Conservation (phyloP, 2,113 vertebrate species). For the Amphilophus citrinellus region DNA sequence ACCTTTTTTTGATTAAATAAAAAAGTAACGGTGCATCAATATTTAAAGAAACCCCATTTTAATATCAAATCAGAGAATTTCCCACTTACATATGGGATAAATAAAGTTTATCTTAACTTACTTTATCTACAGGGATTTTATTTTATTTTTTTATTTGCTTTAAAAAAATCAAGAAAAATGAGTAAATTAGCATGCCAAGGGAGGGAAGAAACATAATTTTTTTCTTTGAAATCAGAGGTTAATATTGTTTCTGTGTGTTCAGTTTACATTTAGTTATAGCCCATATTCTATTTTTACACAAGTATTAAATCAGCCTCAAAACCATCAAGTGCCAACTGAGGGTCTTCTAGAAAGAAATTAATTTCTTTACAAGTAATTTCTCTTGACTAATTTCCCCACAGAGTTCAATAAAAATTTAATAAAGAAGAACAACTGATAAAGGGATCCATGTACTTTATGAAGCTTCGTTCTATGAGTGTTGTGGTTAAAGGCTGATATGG, state of each 20-base stretch:
- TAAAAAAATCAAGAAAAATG: neutral
- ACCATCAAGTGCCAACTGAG: constrained; percentile 46
- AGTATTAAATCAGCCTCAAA: constrained; percentile 56
- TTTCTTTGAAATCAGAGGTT: neutral
- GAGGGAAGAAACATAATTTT: neutral
- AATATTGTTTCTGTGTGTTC: neutral
- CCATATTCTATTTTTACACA: neutral
- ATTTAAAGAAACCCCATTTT: neutral
- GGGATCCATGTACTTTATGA: constrained; percentile 64
- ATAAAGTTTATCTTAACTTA: neutral
- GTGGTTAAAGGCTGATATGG: constrained; percentile 59
- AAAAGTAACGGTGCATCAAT: no score
- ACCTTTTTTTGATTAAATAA: no score
- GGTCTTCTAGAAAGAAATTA: constrained; percentile 53
- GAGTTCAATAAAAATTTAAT: constrained; percentile 76
- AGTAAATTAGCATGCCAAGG: neutral
- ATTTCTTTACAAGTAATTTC: constrained; percentile 72
- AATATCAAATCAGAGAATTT: neutral
- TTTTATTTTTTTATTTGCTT: neutral
- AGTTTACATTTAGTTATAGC: neutral
- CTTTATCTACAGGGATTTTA: neutral
- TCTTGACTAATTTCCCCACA: constrained; percentile 73
- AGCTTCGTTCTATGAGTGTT: constrained; percentile 49
- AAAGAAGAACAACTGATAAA: constrained; percentile 73
- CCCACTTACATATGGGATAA: neutral